These are phyloP conservation scores for Lepilemur septentrionalis DNA, from an alignment of 2,797 vertebrate species.

Conservation along the genomic window DNA sequence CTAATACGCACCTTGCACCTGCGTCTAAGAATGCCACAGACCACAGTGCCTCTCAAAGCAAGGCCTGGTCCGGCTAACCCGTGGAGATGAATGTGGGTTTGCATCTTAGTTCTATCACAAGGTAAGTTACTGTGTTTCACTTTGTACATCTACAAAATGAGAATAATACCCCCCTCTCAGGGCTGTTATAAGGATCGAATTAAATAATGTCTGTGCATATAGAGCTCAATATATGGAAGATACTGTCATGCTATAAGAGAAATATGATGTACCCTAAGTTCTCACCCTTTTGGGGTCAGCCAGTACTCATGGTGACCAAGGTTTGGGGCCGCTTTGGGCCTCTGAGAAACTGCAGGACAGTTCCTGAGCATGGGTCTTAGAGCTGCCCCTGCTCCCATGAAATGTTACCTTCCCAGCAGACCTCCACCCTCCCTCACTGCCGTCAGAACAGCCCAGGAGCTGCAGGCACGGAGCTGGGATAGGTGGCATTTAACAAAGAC, in stretches of 20 bases:
- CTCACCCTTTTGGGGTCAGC: neutral
- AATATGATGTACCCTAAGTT: rapidly evolving
- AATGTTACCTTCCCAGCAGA: neutral
- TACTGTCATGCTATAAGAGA: neutral
- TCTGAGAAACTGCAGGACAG: neutral
- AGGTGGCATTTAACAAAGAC: neutral
- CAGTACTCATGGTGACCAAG: neutral
- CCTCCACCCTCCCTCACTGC: too few species aligned
- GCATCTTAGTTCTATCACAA: neutral
- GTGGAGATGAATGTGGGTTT: neutral
- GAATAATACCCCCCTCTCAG: neutral
- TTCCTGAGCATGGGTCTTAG: neutral
- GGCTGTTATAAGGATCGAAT: neutral
- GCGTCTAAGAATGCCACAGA: neutral
- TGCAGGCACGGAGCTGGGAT: neutral
- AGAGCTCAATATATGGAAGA: neutral
- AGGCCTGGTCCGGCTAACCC: neutral
- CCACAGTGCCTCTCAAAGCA: rapidly evolving
- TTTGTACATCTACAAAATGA: neutral
- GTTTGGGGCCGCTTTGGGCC: neutral
- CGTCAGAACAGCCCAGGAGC: neutral
- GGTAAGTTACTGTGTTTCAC: neutral
- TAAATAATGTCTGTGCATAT: rapidly evolving
- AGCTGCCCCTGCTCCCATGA: neutral
- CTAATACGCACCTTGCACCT: rapidly evolving